These are phyloP conservation scores for Amphipyra tragopoginis DNA, from an alignment of 2,888 invertebrate genomes.

Conservation along the genomic window DNA sequence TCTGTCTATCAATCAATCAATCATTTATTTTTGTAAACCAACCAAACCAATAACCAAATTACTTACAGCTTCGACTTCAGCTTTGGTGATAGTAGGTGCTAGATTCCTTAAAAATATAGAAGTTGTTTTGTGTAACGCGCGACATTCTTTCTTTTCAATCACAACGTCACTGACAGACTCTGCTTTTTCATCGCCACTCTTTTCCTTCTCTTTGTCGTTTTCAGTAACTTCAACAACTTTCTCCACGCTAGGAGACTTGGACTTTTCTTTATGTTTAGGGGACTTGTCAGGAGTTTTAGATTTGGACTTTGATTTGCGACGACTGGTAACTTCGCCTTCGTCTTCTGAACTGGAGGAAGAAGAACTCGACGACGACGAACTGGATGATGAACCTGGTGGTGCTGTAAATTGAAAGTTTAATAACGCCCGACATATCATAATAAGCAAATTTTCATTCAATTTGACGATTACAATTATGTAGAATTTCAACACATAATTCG, in stretches of 20 bases:
- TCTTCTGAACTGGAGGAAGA: constrained; percentile 88
- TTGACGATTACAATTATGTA: too few relatives aligned
- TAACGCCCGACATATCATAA: too few relatives aligned
- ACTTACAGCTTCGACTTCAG: constrained; percentile 98
- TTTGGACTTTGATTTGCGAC: constrained; percentile 83
- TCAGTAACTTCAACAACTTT: constrained; percentile 68
- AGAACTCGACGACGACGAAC: constrained; percentile 87
- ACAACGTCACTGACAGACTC: constrained; percentile 87
- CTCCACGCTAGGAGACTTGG: constrained; percentile 78
- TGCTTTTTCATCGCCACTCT: constrained; percentile 83
- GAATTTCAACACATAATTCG: too few relatives aligned
- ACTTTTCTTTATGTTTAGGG: constrained; percentile 75
- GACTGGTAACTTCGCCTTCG: constrained; percentile 78
- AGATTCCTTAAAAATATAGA: constrained; percentile 99
- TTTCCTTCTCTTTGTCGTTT: constrained; percentile 75
- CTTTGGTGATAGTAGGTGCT: constrained; percentile 98
- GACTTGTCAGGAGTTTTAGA: constrained; percentile 83
- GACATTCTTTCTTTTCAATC: constrained; percentile 87
- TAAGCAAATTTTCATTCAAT: too few relatives aligned
- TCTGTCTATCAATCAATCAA: too few relatives aligned
- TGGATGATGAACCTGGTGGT: constrained; percentile 87
- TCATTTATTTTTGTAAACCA: too few relatives aligned
- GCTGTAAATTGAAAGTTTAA: constrained; percentile 62
- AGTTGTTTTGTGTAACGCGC: constrained; percentile 97
- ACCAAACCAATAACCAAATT: too few relatives aligned